Conservation (phyloP, 2,113 vertebrate species). For the Varanus komodoensis region DNA sequence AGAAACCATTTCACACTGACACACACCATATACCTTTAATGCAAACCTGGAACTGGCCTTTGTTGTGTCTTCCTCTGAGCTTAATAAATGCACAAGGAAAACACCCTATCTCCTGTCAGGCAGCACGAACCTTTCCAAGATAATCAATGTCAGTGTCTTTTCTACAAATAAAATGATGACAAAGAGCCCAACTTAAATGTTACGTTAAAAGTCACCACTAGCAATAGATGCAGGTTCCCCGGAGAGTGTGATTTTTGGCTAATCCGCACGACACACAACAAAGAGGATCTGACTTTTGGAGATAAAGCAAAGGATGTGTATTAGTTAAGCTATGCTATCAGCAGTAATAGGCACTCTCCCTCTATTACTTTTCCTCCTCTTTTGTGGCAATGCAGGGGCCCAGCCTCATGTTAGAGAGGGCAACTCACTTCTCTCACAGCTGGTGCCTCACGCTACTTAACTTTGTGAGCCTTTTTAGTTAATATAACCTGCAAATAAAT, state of each 20-base stretch:
- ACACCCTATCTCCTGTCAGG: neutral
- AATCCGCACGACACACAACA: constrained; percentile 39
- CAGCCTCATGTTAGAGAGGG: neutral
- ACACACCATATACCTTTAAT: neutral
- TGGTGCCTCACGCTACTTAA: too few relatives aligned
- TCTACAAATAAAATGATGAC: neutral
- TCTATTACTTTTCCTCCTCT: neutral
- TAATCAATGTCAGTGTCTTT: constrained; percentile 7
- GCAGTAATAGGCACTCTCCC: constrained; percentile 35
- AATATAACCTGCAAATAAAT: too few relatives aligned
- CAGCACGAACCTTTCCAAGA: neutral
- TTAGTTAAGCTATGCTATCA: constrained; percentile 46
- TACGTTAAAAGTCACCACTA: constrained; percentile 10
- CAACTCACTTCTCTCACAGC: neutral
- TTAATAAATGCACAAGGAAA: neutral
- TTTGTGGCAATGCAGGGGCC: neutral
- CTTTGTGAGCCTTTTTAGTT: neutral
- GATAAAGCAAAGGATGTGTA: constrained; percentile 37
- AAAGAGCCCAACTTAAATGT: fast-evolving
- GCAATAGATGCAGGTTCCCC: neutral
- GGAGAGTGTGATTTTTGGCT: constrained; percentile 16
- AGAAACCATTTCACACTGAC: too few relatives aligned
- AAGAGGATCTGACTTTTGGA: constrained; percentile 3
- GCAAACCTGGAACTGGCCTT: neutral
- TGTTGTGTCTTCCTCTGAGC: neutral